These are phyloP conservation scores for Seira sanloemensis DNA, from an alignment of 2,888 invertebrate genomes.

Conservation along the genomic window DNA sequence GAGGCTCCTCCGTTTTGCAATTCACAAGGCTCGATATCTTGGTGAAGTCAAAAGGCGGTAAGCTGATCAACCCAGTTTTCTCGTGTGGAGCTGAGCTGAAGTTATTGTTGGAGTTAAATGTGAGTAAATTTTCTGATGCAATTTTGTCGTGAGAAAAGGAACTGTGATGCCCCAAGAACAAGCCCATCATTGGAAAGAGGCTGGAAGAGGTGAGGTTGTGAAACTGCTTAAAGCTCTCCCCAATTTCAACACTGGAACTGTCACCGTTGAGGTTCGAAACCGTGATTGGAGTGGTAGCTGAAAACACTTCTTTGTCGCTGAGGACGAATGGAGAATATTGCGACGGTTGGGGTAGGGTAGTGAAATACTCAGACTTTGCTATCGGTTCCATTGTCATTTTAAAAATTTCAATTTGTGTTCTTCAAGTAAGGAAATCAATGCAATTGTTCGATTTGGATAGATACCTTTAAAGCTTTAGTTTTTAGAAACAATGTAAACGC, in stretches of 20 bases:
- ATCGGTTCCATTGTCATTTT: conserved; percentile 53
- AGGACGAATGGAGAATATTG: background rate
- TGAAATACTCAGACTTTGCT: conserved; percentile 33
- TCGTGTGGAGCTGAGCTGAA: no score
- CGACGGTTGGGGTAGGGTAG: background rate
- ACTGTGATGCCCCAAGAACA: conserved; percentile 27
- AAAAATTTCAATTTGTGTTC: background rate
- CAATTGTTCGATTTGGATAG: no score
- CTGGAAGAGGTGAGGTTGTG: conserved; percentile 22
- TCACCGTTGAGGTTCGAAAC: background rate
- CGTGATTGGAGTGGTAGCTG: background rate
- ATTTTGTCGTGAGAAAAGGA: background rate
- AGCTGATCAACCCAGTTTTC: no score
- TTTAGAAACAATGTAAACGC: background rate
- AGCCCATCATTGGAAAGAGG: conserved; percentile 51
- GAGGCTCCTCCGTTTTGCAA: background rate
- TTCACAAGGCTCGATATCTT: conserved; percentile 27
- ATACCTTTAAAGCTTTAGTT: background rate
- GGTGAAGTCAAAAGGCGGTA: conserved; percentile 45
- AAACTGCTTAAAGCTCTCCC: conserved; percentile 24
- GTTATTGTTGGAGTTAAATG: background rate
- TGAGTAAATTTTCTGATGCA: no score
- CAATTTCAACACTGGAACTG: conserved; percentile 5
- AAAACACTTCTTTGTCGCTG: background rate
- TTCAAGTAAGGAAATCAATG: background rate